Conservation (phyloP, 1,140 invertebrate species). For the Piezodorus guildinii region DNA sequence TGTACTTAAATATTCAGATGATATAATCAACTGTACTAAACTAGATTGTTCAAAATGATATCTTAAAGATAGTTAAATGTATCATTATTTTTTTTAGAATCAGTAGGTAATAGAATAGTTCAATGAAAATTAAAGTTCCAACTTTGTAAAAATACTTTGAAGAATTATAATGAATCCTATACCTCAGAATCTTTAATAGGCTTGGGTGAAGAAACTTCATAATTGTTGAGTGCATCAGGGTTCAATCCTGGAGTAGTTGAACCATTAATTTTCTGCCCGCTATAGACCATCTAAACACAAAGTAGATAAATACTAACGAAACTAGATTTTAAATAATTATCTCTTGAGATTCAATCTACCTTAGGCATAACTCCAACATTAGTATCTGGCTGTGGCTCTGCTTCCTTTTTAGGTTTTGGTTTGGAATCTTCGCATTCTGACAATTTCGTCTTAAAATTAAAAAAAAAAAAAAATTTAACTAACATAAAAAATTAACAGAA, state of each 20-base stretch:
- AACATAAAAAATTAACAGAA: too few species aligned
- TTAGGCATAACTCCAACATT: slow-evolving; percentile 1
- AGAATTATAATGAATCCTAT: not conserved
- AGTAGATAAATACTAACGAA: not conserved
- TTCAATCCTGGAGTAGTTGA: slow-evolving; percentile 17
- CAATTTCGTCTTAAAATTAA: not conserved
- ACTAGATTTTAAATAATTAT: not conserved
- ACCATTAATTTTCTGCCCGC: not conserved
- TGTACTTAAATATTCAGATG: too few species aligned
- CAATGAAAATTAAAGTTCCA: too few species aligned
- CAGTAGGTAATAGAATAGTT: too few species aligned
- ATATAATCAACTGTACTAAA: too few species aligned
- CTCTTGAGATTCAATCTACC: not conserved
- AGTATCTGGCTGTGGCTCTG: not conserved
- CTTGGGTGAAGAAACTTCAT: slow-evolving; percentile 3
- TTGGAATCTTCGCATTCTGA: not conserved
- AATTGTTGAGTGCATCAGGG: slow-evolving; percentile 15
- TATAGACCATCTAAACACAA: not conserved
- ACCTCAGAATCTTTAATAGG: slow-evolving; percentile 1
- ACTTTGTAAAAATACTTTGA: too few species aligned
- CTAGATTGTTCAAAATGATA: too few species aligned
- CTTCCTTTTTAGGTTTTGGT: not conserved
- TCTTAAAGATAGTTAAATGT: too few species aligned
- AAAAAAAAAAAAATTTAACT: not conserved
- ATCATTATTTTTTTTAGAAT: too few species aligned